These are phyloP conservation scores for Pogonocherus hispidulus DNA, from an alignment of 2,888 invertebrate species.

Conservation along the genomic window DNA sequence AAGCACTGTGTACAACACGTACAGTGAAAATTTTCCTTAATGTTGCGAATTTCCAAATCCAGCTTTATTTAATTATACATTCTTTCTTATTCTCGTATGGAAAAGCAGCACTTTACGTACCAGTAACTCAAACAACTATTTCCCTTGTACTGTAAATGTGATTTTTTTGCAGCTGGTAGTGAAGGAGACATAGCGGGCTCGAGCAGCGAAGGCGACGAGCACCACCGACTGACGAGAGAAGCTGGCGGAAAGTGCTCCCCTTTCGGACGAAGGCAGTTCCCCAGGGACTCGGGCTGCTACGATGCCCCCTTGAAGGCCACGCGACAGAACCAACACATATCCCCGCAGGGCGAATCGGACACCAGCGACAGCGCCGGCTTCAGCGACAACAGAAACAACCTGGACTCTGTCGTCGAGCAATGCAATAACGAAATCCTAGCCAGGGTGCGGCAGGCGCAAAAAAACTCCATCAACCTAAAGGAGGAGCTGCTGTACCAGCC, in stretches of 20 bases:
- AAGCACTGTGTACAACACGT: no score
- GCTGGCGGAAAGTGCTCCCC: slow-evolving; percentile 69
- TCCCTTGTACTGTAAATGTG: no score
- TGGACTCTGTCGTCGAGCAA: slow-evolving; percentile 74
- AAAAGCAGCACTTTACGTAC: no score
- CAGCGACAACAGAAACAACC: slow-evolving; percentile 70
- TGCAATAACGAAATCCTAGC: slow-evolving; percentile 75
- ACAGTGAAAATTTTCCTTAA: no score
- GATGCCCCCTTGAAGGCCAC: slow-evolving; percentile 72
- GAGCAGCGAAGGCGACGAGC: slow-evolving; percentile 83
- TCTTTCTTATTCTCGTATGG: no score
- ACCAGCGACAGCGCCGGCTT: slow-evolving; percentile 70
- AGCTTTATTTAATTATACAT: no score
- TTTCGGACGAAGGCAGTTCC: slow-evolving; percentile 84
- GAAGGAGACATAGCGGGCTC: slow-evolving; percentile 85
- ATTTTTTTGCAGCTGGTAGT: slow-evolving; percentile 74
- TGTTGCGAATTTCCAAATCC: no score
- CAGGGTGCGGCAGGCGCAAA: slow-evolving; percentile 71
- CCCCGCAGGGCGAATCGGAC: slow-evolving; percentile 70
- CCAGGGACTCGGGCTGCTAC: slow-evolving; percentile 87
- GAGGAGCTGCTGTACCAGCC: slow-evolving; percentile 67
- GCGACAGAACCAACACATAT: slow-evolving; percentile 66
- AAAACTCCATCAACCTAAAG: slow-evolving; percentile 72
- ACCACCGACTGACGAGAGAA: slow-evolving; percentile 60
- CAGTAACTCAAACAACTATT: no score